Evolutionary conservation across 2,797 vertebrate genomes (phyloP).

Genomic region (Sphenopsis melanotis): DNA sequence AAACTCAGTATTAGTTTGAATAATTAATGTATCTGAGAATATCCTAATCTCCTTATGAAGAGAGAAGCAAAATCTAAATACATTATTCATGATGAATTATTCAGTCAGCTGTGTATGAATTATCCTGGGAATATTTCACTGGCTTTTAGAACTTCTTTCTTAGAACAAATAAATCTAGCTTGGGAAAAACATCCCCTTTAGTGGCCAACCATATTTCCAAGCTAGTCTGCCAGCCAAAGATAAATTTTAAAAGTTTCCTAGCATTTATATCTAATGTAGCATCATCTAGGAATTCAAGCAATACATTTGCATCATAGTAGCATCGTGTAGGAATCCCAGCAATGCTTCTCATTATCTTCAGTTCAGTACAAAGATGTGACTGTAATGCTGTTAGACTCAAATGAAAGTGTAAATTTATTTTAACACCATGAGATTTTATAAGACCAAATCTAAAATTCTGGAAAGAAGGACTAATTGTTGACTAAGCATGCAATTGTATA

Average conservation of each 20-base stretch:
- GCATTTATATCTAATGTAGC: background rate
- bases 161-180: constrained; percentile 36
- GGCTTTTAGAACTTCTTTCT: constrained; percentile 44
- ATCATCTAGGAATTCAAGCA: background rate
- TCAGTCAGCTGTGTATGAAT: constrained; percentile 59
- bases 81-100: constrained; percentile 64
- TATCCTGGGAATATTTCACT: constrained; percentile 50
- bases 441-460: background rate
- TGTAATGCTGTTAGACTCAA: background rate
- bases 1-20: constrained; percentile 51
- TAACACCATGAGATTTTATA: background rate
- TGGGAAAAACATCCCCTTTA: constrained; percentile 19
- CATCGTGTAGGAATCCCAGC: background rate
- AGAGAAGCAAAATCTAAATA: constrained; percentile 50
- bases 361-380: background rate
- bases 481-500: background rate
- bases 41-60: constrained; percentile 61
- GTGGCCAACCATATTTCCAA: constrained; percentile 14
- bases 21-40: constrained; percentile 61
- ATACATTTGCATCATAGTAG: background rate
- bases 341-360: constrained; percentile 14
- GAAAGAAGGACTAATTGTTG: background rate
- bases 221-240: background rate
- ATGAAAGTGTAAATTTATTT: background rate
- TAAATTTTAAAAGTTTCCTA: background rate